Evolutionary conservation across 2,888 invertebrate species (phyloP).

Genomic region (Bugula neritina): DNA sequence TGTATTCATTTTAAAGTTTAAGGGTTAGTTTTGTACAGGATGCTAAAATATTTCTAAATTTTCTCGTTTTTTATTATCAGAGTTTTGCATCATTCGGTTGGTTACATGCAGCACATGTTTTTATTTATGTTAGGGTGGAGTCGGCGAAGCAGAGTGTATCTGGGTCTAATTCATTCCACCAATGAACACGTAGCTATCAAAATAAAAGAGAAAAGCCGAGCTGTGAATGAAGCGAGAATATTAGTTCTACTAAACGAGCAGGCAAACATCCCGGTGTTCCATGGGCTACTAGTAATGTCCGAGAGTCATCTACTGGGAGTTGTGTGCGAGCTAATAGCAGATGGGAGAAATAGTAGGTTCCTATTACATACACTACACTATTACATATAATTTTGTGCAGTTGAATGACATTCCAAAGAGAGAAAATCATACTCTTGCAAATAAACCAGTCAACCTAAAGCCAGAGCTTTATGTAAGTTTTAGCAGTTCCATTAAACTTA

Average conservation of each 20-base stretch:
- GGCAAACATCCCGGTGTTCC: not conserved
- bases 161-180: not conserved
- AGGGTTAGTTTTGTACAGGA: too few relatives aligned
- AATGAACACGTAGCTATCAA: not conserved
- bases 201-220: not conserved
- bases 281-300: not conserved
- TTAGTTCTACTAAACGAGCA: not conserved
- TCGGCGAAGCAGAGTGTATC: constrained; percentile 6
- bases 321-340: constrained; percentile 4
- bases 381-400: not conserved
- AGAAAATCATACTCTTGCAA: too few relatives aligned
- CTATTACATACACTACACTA: not conserved
- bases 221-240: constrained; percentile 13
- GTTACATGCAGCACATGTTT: too few relatives aligned
- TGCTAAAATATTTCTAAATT: too few relatives aligned
- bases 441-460: too few relatives aligned
- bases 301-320: not conserved
- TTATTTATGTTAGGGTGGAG: constrained; percentile 23
- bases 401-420: too few relatives aligned
- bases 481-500: too few relatives aligned
- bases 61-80: too few relatives aligned
- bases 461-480: too few relatives aligned
- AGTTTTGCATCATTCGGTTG: too few relatives aligned
- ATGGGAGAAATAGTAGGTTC: constrained; percentile 4
- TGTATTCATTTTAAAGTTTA: too few relatives aligned